Evolutionary conservation across 1,140 invertebrate genomes (phyloP).

Genomic region (Drosophila albomicans): DNA sequence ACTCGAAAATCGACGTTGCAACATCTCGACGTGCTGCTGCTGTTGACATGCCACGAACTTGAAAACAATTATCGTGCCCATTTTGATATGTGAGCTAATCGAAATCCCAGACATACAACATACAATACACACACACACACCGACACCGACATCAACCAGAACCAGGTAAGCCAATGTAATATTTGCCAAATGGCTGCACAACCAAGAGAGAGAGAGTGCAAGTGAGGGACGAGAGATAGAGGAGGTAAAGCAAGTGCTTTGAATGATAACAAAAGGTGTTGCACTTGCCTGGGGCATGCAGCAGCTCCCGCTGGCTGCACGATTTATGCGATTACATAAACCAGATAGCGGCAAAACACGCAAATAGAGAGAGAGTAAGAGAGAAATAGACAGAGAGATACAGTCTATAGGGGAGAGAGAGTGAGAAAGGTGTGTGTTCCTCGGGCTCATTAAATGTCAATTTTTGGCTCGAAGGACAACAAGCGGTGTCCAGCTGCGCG

Average conservation of each 20-base stretch:
- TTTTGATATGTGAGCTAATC: slow-evolving; percentile 52
- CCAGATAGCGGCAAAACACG: slow-evolving; percentile 31
- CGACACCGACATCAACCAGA: background rate
- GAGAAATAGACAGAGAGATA: background rate
- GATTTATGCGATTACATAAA: slow-evolving; percentile 56
- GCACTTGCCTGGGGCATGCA: slow-evolving; percentile 41
- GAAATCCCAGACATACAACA: slow-evolving; percentile 33
- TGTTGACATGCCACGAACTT: slow-evolving; percentile 54
- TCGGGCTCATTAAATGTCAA: slow-evolving; percentile 53
- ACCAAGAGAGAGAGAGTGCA: slow-evolving; percentile 10
- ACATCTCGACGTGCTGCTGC: slow-evolving; percentile 28
- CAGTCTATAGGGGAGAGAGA: background rate
- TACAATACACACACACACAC: background rate
- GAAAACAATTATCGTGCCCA: slow-evolving; percentile 54
- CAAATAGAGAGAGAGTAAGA: background rate
- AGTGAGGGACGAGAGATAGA: background rate
- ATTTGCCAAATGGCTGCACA: slow-evolving; percentile 38
- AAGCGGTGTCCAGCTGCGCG: slow-evolving; percentile 46
- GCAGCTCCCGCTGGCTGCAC: slow-evolving; percentile 44
- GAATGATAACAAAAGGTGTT: slow-evolving; percentile 59
- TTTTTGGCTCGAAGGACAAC: slow-evolving; percentile 42
- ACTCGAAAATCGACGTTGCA: slow-evolving; percentile 38
- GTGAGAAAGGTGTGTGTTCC: background rate
- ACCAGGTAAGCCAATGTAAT: slow-evolving; percentile 28
- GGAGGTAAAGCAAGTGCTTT: slow-evolving; percentile 37